Conservation (phyloP, 2,888 invertebrate genomes). For the Apoda limacodes region DNA sequence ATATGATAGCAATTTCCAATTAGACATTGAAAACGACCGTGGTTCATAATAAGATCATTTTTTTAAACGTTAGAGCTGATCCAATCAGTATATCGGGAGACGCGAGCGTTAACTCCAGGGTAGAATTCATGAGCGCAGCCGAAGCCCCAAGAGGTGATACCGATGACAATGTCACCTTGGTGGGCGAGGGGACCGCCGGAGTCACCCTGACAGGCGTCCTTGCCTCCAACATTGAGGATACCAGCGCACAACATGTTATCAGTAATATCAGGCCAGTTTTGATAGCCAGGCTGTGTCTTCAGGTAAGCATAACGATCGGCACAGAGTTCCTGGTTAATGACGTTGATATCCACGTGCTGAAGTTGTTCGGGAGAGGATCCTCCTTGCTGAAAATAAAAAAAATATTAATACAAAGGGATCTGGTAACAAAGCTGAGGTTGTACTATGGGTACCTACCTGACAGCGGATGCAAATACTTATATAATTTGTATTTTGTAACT, state of each 20-base stretch:
- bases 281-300: slow-evolving; percentile 21
- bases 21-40: no score
- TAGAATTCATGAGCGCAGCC: slow-evolving; percentile 49
- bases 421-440: slow-evolving; percentile 15
- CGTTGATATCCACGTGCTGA: slow-evolving; percentile 27
- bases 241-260: no score
- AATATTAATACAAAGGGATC: background rate
- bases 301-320: slow-evolving; percentile 28
- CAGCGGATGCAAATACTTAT: background rate
- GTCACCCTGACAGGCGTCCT: slow-evolving; percentile 59
- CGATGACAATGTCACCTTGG: slow-evolving; percentile 39
- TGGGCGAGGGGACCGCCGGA: slow-evolving; percentile 61
- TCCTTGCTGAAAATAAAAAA: slow-evolving; percentile 16
- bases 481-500: no score
- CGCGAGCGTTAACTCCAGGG: slow-evolving; percentile 62
- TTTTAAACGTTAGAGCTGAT: slow-evolving; percentile 25
- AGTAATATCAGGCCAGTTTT: slow-evolving; percentile 27
- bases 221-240: slow-evolving; percentile 28
- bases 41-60: no score
- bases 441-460: background rate
- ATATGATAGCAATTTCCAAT: no score
- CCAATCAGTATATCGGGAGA: slow-evolving; percentile 38
- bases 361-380: slow-evolving; percentile 17
- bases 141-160: slow-evolving; percentile 59
- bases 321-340: slow-evolving; percentile 30